phyloP scores from a whole-genome alignment of 2,888 invertebrate species.

The Campoplex capitator region DNA sequence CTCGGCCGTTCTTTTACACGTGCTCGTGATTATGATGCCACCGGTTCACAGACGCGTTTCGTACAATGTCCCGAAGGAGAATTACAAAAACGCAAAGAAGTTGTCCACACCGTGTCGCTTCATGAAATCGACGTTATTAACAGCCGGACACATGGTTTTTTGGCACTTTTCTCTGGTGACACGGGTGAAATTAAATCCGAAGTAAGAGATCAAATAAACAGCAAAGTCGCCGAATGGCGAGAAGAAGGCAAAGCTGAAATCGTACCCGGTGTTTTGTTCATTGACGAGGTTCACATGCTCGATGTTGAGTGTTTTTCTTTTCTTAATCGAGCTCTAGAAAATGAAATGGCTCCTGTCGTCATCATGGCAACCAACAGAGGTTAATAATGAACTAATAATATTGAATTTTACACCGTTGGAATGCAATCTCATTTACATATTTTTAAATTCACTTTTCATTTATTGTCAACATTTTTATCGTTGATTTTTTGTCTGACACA shows the following conservation, averaged over 20 bases:
- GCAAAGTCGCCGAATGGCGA: conserved; percentile 98
- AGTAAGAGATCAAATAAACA: conserved; percentile 98
- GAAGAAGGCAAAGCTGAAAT: conserved; percentile 99
- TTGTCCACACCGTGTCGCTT: conserved; percentile 98
- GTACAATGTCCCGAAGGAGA: conserved; percentile 99
- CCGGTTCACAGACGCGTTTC: conserved; percentile 93
- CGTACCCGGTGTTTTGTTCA: conserved; percentile 98
- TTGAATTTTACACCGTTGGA: not conserved
- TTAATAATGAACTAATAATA: conserved; percentile 13
- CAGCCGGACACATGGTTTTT: conserved; percentile 98
- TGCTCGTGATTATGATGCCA: conserved; percentile 99
- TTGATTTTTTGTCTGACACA: not conserved
- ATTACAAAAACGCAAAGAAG: conserved; percentile 98
- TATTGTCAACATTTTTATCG: not conserved
- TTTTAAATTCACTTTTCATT: not conserved
- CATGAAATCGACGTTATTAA: conserved; percentile 99
- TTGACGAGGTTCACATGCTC: conserved; percentile 99
- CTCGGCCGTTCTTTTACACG: conserved; percentile 97
- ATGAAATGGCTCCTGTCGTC: conserved; percentile 98
- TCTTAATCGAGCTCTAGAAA: conserved; percentile 97
- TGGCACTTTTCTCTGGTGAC: conserved; percentile 99
- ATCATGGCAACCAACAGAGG: conserved; percentile 99
- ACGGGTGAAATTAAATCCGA: conserved; percentile 99
- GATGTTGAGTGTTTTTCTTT: conserved; percentile 99
- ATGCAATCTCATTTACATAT: not conserved